Conservation (phyloP, 2,113 vertebrate genomes). For the Tiliqua scincoides region DNA sequence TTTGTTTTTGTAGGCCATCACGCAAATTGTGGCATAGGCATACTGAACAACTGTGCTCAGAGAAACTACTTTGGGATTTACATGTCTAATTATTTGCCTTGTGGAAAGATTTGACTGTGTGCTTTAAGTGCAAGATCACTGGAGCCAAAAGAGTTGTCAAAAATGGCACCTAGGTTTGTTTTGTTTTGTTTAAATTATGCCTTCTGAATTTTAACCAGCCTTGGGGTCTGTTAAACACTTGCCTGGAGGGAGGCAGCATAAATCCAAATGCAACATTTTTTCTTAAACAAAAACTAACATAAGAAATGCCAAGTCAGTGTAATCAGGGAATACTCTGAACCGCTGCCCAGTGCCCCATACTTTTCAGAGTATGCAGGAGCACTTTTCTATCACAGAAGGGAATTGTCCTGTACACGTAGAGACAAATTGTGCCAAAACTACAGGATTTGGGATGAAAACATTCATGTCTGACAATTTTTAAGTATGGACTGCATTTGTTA, state of each 20-base stretch:
- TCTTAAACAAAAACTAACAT: background rate
- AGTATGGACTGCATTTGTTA: background rate
- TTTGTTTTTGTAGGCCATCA: slow-evolving; percentile 47
- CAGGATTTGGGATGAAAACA: slow-evolving; percentile 37
- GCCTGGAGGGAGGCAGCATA: slow-evolving; percentile 16
- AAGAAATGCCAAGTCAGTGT: slow-evolving; percentile 2
- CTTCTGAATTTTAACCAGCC: background rate
- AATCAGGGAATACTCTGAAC: slow-evolving; percentile 30
- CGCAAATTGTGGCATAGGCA: slow-evolving; percentile 15
- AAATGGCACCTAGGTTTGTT: slow-evolving; percentile 22
- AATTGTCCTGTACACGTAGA: slow-evolving; percentile 53
- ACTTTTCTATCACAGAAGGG: slow-evolving; percentile 17
- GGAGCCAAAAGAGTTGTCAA: slow-evolving; percentile 40
- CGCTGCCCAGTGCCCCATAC: slow-evolving; percentile 25
- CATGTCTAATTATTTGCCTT: slow-evolving; percentile 54
- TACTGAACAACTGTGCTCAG: slow-evolving; percentile 14
- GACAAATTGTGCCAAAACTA: slow-evolving; percentile 42
- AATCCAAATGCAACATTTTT: slow-evolving; percentile 36
- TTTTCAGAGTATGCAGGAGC: slow-evolving; percentile 1
- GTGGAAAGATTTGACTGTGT: slow-evolving; percentile 51
- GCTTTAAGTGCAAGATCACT: slow-evolving; percentile 36
- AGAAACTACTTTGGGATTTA: slow-evolving; percentile 28
- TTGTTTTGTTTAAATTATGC: slow-evolving; percentile 46
- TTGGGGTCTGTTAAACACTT: slow-evolving; percentile 59
- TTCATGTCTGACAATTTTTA: slow-evolving; percentile 40